Conservation (phyloP, 2,888 invertebrate species). For the Coecobrya sp. region DNA sequence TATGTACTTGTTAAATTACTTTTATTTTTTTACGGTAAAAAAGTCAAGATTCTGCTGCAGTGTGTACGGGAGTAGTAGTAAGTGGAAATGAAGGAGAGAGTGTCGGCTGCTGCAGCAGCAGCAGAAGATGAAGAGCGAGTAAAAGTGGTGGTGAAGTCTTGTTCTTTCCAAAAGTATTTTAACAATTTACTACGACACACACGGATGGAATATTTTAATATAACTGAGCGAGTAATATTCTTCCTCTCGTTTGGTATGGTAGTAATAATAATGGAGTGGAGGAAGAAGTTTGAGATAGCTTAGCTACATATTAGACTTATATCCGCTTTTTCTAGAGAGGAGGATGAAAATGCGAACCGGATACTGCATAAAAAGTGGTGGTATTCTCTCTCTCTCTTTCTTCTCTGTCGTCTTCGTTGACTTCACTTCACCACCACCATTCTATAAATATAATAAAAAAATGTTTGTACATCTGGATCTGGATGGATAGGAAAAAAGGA, state of each 20-base stretch:
- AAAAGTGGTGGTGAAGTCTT: conserved; percentile 28
- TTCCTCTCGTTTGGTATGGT: no score
- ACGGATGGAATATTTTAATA: conserved; percentile 52
- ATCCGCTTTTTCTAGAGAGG: neutral
- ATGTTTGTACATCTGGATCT: conserved; percentile 59
- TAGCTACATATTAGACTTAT: neutral
- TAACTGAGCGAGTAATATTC: neutral
- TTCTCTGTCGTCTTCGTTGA: conserved; percentile 34
- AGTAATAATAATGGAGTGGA: no score
- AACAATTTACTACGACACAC: conserved; percentile 53
- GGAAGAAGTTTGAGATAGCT: neutral
- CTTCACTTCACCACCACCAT: conserved; percentile 54
- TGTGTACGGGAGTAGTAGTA: no score
- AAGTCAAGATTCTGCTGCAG: conserved; percentile 46
- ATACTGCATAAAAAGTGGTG: conserved; percentile 72
- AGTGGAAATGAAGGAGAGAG: neutral
- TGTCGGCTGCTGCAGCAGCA: neutral
- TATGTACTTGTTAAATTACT: neutral
- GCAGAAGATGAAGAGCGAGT: neutral
- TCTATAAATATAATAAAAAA: conserved; percentile 58
- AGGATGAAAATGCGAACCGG: conserved; percentile 73
- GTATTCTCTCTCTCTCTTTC: conserved; percentile 16
- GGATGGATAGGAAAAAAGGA: conserved; percentile 15
- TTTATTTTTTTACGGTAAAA: neutral
- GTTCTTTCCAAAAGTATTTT: neutral